These are phyloP conservation scores for Leistus spinibarbis DNA, from an alignment of 2,888 invertebrate species.

Conservation along the genomic window DNA sequence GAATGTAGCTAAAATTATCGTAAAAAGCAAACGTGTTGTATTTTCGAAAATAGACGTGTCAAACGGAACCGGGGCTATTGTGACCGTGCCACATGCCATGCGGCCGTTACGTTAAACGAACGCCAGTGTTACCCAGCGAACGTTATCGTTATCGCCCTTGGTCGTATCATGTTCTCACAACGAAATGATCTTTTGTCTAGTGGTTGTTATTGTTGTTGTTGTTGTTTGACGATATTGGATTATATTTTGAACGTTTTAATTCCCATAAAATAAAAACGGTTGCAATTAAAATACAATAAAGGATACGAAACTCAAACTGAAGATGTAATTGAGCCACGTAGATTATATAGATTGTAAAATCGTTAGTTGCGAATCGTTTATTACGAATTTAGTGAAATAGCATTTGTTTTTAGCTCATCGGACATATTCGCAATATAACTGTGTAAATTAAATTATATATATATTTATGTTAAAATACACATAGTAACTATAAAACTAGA, in stretches of 20 bases:
- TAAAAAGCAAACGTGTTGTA: background rate
- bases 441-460: too few relatives aligned
- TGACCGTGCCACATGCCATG: constrained; percentile 1
- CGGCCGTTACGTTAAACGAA: background rate
- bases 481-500: too few relatives aligned
- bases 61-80: background rate
- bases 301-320: background rate
- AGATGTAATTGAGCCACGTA: too few relatives aligned
- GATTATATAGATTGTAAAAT: too few relatives aligned
- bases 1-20: background rate
- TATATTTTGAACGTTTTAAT: background rate
- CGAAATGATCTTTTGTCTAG: background rate
- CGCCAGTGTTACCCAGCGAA: background rate
- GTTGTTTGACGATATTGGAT: background rate
- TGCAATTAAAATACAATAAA: background rate
- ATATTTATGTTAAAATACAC: too few relatives aligned
- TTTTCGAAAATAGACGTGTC: background rate
- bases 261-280: background rate
- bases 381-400: too few relatives aligned
- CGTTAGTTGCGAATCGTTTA: too few relatives aligned
- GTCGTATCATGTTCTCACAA: background rate
- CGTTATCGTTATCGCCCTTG: background rate
- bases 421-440: too few relatives aligned
- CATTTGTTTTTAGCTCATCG: too few relatives aligned
- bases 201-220: background rate